Conservation (phyloP, 2,113 vertebrate species). For the Hypocryptadius cinnamomeus region DNA sequence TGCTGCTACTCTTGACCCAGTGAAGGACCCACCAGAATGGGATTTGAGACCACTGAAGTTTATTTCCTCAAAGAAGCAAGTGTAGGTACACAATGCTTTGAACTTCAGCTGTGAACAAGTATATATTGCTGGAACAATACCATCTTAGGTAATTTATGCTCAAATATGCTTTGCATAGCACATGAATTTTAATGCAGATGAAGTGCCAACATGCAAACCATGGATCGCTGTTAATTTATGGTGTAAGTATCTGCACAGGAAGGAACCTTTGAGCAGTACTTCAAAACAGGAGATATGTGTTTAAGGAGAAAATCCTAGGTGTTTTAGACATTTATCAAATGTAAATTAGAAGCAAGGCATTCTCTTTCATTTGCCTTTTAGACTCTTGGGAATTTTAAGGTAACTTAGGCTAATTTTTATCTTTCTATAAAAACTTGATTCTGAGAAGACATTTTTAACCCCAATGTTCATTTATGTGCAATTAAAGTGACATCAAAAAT, state of each 20-base stretch:
- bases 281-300: neutral
- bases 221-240: neutral
- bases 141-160: neutral
- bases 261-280: neutral
- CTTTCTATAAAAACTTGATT: neutral
- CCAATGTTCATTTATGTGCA: neutral
- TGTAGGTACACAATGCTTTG: neutral
- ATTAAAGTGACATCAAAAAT: neutral
- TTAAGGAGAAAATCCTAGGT: neutral
- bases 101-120: neutral
- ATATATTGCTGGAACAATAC: neutral
- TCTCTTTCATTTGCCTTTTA: neutral
- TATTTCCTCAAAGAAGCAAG: neutral
- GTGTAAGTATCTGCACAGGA: neutral
- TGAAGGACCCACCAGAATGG: neutral
- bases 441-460: neutral
- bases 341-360: neutral
- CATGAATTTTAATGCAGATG: neutral
- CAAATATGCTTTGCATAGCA: neutral
- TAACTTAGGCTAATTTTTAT: neutral
- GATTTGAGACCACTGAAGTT: neutral
- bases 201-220: neutral
- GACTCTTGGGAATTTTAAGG: neutral
- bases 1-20: neutral
- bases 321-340: neutral